Percentiles rank a stretch among this genome's conserved stretches.
phyloP scores from a whole-genome alignment of 2,113 vertebrate species.

The Saguinus imperator region DNA sequence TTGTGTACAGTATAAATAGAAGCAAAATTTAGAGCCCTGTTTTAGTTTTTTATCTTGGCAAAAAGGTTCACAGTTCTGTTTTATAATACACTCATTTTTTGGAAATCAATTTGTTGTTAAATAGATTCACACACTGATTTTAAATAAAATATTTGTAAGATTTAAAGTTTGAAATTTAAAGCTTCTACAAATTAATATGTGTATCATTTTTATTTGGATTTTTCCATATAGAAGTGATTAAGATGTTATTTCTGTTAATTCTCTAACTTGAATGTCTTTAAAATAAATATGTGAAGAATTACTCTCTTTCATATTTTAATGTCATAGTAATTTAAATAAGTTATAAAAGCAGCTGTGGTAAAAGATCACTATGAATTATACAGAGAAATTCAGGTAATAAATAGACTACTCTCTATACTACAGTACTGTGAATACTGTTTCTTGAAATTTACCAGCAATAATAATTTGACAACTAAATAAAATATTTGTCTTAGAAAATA shows the following conservation, averaged over 20 bases:
- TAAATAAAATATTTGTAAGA: neutral
- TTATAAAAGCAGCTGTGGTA: neutral
- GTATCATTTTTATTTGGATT: neutral
- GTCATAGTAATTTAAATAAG: neutral
- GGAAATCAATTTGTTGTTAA: neutral
- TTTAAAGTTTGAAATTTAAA: conserved; percentile 2
- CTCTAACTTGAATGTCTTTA: neutral
- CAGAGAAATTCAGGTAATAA: neutral
- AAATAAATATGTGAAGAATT: neutral
- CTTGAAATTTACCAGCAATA: neutral
- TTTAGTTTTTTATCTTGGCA: neutral
- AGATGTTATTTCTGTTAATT: neutral
- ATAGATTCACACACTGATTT: neutral
- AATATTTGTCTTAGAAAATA: neutral
- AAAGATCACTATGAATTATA: neutral
- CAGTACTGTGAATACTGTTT: neutral
- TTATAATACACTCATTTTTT: conserved; percentile 9
- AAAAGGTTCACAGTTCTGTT: neutral
- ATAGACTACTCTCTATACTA: neutral
- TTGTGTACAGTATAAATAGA: neutral
- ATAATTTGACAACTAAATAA: neutral
- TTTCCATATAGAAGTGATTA: neutral
- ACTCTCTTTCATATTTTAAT: neutral
- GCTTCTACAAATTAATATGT: neutral
- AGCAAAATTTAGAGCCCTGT: neutral